Percentiles rank a stretch among this genome's conserved stretches.
These are phyloP conservation scores for Tympanuchus pallidicinctus DNA, from an alignment of 2,113 vertebrate species.

Conservation along the genomic window DNA sequence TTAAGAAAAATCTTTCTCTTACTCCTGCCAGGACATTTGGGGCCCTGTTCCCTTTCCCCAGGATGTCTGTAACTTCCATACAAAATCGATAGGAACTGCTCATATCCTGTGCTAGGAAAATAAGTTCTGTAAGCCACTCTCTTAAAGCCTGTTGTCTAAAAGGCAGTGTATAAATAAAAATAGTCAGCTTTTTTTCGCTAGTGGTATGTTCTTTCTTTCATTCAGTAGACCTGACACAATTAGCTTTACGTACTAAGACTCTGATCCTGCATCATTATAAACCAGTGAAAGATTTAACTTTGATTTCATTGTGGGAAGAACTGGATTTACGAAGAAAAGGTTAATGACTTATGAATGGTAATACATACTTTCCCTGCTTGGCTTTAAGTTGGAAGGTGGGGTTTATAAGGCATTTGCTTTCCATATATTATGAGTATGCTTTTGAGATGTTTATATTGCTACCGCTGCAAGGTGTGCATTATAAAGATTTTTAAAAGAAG, in stretches of 20 bases:
- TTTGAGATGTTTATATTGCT: background rate
- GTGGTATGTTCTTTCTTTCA: background rate
- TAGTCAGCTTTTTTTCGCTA: background rate
- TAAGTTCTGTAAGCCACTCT: background rate
- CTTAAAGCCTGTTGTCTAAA: background rate
- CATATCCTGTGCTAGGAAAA: conserved; percentile 30
- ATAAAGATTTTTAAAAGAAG: background rate
- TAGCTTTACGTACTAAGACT: background rate
- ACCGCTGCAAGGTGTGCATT: background rate
- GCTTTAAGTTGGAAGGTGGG: background rate
- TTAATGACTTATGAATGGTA: background rate
- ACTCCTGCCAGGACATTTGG: background rate
- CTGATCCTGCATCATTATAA: background rate
- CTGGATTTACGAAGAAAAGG: background rate
- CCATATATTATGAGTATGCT: background rate
- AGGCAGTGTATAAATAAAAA: background rate
- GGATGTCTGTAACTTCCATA: conserved; percentile 20
- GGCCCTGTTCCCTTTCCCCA: background rate
- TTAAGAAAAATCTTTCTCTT: conserved; percentile 2
- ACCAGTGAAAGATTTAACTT: background rate
- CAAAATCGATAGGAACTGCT: conserved; percentile 29
- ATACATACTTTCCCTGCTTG: background rate
- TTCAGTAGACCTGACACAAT: background rate
- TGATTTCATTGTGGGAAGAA: background rate
- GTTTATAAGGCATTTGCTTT: background rate